phyloP scores from a whole-genome alignment of 2,888 invertebrate species.

The Lasioglossum figueresi region DNA sequence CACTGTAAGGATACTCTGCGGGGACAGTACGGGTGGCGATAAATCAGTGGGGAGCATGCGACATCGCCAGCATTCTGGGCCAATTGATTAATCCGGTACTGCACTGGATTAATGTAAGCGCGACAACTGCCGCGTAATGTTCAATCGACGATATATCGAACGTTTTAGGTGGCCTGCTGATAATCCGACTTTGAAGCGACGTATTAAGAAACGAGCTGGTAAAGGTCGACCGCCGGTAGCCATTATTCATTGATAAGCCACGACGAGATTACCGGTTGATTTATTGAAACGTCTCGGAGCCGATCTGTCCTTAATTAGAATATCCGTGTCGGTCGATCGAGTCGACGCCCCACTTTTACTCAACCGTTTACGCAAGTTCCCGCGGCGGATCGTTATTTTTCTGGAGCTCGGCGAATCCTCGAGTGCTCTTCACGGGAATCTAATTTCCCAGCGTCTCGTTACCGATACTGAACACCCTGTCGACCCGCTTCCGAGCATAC shows the following conservation, averaged over 20 bases:
- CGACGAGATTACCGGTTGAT: conserved; percentile 24
- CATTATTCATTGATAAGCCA: conserved; percentile 47
- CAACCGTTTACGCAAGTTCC: neutral
- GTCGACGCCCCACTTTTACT: conserved; percentile 12
- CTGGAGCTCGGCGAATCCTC: conserved; percentile 8
- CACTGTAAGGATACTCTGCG: neutral
- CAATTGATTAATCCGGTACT: conserved; percentile 42
- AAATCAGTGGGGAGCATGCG: neutral
- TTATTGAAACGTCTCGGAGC: conserved; percentile 30
- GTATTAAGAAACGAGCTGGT: conserved; percentile 16
- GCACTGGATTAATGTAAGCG: conserved; percentile 34
- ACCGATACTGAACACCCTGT: conserved; percentile 15
- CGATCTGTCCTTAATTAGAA: conserved; percentile 32
- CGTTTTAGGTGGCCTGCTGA: conserved; percentile 38
- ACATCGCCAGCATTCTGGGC: neutral
- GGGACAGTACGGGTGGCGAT: neutral
- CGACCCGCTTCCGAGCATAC: conserved; percentile 11
- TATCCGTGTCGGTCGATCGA: conserved; percentile 5
- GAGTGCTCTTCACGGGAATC: conserved; percentile 17
- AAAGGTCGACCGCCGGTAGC: conserved; percentile 21
- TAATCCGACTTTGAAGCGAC: conserved; percentile 45
- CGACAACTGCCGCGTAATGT: conserved; percentile 62
- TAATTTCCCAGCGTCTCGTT: conserved; percentile 19
- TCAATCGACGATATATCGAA: conserved; percentile 39
- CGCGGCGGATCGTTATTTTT: neutral